Evolutionary conservation across 2,797 vertebrate genomes (phyloP), one percentile per base, ranked within the genome.

Genomic region (Austrolebias charrua): DNA sequence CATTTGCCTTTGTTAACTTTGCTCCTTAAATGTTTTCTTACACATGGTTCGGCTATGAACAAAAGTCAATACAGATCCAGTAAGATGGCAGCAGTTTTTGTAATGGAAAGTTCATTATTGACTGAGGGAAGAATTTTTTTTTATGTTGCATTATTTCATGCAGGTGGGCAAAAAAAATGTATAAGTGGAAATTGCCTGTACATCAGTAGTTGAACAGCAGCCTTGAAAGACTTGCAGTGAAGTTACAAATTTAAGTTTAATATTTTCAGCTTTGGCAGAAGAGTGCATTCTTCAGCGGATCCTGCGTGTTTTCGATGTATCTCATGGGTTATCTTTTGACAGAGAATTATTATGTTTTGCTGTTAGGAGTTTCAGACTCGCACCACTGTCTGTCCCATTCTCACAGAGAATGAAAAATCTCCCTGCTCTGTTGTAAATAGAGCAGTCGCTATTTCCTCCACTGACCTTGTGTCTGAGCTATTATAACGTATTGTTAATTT

Each of bases 401-500:
- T 49, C 46, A 68, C 15, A 18, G 5, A 16, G 38, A 55, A 57
- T 65, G 42, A 80, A 55, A 55, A 63, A 72, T 73, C 38, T 60
- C 48, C 52, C 28, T 13, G 63, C 35, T 60, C 40, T 42, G 55
- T 65, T 48, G 20, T 71, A 78, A 76, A 82, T 66, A 19, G 75
- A 66, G 58, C 57, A 55, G 33, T 48, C 8, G 7, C 67, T 35
- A 4, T 67, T 4, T 45, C 63, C 48, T 14, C 55, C 55, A 24
- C 12, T 77, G 74, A 78, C 76, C 73, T 55, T 46, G 53, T 71
- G 62, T 65, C 62, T 78, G 63, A 67, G 49, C 75, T 62, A 16
- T 64, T 64, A 78, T 82, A 40, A 42, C 24, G n/a, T 58, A 80
- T 55, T 82, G 69, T 73, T 85, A 78, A 81, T 80, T 67, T 72